Evolutionary conservation across 2,797 vertebrate species (phyloP), one percentile per base, ranked within the genome.

Genomic region (Poeciliopsis turneri): DNA sequence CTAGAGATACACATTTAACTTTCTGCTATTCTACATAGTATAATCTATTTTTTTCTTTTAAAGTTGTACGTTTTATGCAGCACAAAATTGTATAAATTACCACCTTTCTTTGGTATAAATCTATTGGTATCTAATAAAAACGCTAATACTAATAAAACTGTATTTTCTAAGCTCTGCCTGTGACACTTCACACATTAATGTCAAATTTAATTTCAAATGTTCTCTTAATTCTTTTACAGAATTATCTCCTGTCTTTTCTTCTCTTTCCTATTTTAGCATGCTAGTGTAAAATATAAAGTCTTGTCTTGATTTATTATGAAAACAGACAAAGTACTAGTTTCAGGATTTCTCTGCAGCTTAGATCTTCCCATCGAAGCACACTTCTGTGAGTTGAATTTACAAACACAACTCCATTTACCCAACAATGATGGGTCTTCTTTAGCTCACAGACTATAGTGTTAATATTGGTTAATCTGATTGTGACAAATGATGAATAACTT

Each of bases 401-500:
- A 83, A 73, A 43, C 20, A 13, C 55, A 55, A 46, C 78, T 81
- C 45, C 74, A 41, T 88, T 79, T 69, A 78, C 78, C 64, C 82
- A 82, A 83, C 69, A 89, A 79, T 91, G 85, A 78, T 61, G 55
- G 79, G 59, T 81, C 85, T 78, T 81, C 78, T 49, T 55, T 77
- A 28, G 71, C 75, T 82, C 74, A 73, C 71, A 57, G 86, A 77
- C 69, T 70, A 28, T 79, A 70, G 81, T 93, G 90, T 94, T 94
- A 95, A 93, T 91, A 91, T 90, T 91, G 87, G 85, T 85, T 93
- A 93, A 95, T 95, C 92, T 93, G 87, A 92, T 84, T 72, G 78
- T 91, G 93, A 94, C 94, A 92, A 84, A 87, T 94, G 94, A 96
- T 95, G 91, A 92, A 95, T 95, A 89, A 90, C 91, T 84, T 84